phyloP scores from a whole-genome alignment of 2,888 invertebrate genomes.

The Drosophila pegasa region DNA sequence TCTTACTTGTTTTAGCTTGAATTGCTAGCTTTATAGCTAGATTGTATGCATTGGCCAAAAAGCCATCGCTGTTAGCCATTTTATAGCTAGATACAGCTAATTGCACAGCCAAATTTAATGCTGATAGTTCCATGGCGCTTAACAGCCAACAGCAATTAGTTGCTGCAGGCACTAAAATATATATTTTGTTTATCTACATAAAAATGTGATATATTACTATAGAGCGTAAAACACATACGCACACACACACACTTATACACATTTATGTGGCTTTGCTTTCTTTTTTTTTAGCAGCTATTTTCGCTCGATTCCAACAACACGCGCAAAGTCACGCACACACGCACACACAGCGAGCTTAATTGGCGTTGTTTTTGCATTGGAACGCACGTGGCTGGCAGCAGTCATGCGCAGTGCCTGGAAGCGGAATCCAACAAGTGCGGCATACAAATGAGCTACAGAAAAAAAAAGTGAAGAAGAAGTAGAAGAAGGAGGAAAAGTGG shows the following conservation, averaged over 20 bases:
- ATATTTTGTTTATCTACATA: background rate
- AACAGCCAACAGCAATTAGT: no score
- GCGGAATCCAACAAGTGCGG: slow-evolving; percentile 82
- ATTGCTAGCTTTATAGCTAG: background rate
- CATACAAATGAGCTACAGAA: slow-evolving; percentile 35
- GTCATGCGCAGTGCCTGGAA: slow-evolving; percentile 67
- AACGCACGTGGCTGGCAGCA: slow-evolving; percentile 56
- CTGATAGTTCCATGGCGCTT: background rate
- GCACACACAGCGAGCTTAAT: background rate
- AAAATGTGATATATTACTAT: slow-evolving; percentile 2
- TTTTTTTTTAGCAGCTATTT: slow-evolving; percentile 27
- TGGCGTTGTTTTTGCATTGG: slow-evolving; percentile 30
- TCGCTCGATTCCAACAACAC: slow-evolving; percentile 44
- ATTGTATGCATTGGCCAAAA: background rate
- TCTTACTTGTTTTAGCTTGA: no score
- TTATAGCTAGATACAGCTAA: background rate
- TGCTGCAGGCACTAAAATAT: no score
- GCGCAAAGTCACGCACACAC: slow-evolving; percentile 3
- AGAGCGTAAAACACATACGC: background rate
- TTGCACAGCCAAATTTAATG: background rate
- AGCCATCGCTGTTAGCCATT: no score
- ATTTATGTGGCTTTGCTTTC: slow-evolving; percentile 24
- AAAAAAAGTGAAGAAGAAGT: slow-evolving; percentile 2
- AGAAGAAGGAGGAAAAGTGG: no score
- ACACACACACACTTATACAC: slow-evolving; percentile 5